These are phyloP conservation scores for Syrphus vitripennis DNA, from an alignment of 2,888 invertebrate species.

Conservation along the genomic window DNA sequence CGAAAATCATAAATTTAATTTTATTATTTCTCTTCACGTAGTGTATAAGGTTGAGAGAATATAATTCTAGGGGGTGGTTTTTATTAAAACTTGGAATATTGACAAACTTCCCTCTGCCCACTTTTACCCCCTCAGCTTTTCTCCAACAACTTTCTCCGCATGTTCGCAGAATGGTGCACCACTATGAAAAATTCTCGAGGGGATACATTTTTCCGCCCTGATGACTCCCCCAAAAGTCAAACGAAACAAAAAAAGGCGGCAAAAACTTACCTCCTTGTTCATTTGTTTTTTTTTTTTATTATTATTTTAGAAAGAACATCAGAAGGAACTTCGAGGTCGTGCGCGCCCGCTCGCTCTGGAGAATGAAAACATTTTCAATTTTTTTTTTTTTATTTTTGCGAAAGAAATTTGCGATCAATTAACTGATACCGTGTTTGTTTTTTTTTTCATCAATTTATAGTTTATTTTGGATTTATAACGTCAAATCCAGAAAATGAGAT, in stretches of 20 bases:
- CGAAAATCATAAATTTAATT: conserved; percentile 66
- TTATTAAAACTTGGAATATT: not conserved
- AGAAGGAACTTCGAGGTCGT: not conserved
- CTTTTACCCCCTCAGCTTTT: not conserved
- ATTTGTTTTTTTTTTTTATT: not conserved
- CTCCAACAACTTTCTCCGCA: not conserved
- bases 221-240: not conserved
- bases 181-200: not conserved
- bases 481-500: not conserved
- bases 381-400: not conserved
- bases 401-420: conserved; percentile 58
- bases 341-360: too few relatives aligned
- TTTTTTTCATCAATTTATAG: conserved; percentile 23
- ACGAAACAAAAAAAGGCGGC: conserved; percentile 21
- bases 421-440: conserved; percentile 51
- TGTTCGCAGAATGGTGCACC: conserved; percentile 19
- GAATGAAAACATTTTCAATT: not conserved
- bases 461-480: conserved; percentile 17
- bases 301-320: too few relatives aligned
- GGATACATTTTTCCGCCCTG: not conserved
- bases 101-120: not conserved
- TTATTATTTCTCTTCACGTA: conserved; percentile 55
- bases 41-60: too few relatives aligned
- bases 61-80: not conserved
- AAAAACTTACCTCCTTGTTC: not conserved